Evolutionary conservation across 2,113 vertebrate genomes (phyloP), one percentile per base, ranked within the genome.

Genomic region (Baryphthengus martii): DNA sequence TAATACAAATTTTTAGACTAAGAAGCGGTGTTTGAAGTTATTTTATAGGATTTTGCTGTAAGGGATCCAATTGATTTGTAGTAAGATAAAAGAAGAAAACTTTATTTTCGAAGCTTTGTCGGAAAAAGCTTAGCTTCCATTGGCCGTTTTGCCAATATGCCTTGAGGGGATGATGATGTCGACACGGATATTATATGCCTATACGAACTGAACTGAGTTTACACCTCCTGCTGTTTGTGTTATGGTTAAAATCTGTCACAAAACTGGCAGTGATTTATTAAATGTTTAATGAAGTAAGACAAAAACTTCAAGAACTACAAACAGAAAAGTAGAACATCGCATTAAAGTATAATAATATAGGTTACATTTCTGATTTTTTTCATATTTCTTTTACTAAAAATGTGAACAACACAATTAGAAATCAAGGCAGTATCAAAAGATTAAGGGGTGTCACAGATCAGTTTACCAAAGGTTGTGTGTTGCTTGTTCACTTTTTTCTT

Each of bases 31-130:
- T 99, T 99, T 99, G 99, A 99, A 99, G 99, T 99, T 99, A 99
- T 99, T 99, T 99, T 99, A 99, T 99, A 99, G 99, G 99, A 99
- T 99, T 99, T 99, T 98, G 99, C 99, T 99, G 98, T 99, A 99
- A 99, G 99, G 99, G 99, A 97, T 99, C 98, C 99, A 99, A 99
- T 99, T 99, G 99, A 99, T 99, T 99, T 99, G 98, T 98, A 98
- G 99, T 97, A 98, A 99, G 99, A 99, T 99, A 99, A 99, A 99
- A 99, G 99, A 98, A 99, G 99, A 98, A 99, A 99, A 99, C 99
- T 99, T 99, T 99, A 99, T 99, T 99, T 99, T 99, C 98, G 98
- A 99, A 99, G 99, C 99, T 99, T 99, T 99, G 99, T 99, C 98
- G 98, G 99, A 99, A 99, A 99, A 99, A 99, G 99, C 99, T 99